Evolutionary conservation across 2,113 vertebrate genomes (phyloP).

Genomic region (Erpornis zantholeuca): DNA sequence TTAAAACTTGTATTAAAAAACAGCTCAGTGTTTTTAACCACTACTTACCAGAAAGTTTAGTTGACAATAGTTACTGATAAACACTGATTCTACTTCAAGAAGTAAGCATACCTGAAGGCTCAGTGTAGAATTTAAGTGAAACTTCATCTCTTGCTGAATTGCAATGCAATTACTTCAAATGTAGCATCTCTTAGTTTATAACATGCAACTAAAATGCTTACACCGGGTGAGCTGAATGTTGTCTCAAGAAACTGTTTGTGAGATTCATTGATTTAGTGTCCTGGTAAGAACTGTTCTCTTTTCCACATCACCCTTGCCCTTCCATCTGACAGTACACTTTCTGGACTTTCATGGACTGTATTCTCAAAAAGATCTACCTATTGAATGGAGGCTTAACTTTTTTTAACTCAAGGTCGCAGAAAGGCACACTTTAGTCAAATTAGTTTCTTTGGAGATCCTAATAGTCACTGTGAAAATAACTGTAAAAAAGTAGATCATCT

Average conservation of each 20-base stretch:
- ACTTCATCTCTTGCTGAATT: neutral
- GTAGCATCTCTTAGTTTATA: neutral
- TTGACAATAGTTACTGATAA: neutral
- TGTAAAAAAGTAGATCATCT: neutral
- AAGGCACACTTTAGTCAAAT: neutral
- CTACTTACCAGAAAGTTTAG: neutral
- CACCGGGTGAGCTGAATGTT: neutral
- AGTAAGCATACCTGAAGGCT: neutral
- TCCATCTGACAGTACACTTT: neutral
- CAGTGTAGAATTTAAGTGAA: neutral
- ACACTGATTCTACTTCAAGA: neutral
- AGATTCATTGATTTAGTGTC: neutral
- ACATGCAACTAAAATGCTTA: neutral
- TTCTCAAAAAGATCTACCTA: neutral
- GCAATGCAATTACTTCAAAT: neutral
- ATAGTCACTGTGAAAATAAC: neutral
- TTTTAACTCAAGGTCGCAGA: neutral
- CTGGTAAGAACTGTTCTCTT: neutral
- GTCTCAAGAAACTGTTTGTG: neutral
- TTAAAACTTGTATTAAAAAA: neutral
- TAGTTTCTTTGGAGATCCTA: neutral
- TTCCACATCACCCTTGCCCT: neutral
- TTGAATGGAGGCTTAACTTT: neutral
- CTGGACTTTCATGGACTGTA: neutral
- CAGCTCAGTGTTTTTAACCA: neutral